Conservation (phyloP, 2,888 invertebrate genomes). For the Sinotaia quadrata region DNA sequence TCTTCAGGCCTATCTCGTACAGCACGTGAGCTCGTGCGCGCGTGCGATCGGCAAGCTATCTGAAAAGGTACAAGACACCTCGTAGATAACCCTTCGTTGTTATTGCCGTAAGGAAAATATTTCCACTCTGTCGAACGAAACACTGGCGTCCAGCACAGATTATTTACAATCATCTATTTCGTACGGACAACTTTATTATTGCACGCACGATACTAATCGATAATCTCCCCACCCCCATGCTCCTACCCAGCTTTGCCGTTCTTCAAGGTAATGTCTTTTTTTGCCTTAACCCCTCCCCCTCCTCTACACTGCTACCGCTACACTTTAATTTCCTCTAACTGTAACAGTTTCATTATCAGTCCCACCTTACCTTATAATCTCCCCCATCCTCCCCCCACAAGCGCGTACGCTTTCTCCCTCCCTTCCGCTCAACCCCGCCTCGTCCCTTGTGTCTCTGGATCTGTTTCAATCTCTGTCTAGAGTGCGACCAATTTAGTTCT, state of each 20-base stretch:
- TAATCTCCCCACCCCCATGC: not conserved
- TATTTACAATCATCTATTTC: conserved; percentile 25
- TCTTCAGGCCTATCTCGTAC: conserved; percentile 16
- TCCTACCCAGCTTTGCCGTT: not conserved
- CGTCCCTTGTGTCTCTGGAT: not conserved
- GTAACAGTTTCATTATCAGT: not conserved
- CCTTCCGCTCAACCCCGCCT: not conserved
- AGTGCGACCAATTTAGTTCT: too few species aligned
- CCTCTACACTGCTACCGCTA: too few species aligned
- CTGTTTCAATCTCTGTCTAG: too few species aligned
- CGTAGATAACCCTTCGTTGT: conserved; percentile 5
- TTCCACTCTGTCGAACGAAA: conserved; percentile 25
- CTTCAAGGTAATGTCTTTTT: too few species aligned
- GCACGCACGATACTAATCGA: not conserved
- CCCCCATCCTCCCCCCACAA: not conserved
- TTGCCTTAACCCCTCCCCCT: too few species aligned
- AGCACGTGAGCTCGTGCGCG: conserved; percentile 22
- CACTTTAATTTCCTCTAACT: too few species aligned
- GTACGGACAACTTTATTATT: not conserved
- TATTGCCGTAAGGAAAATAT: conserved; percentile 26
- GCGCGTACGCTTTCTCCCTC: not conserved
- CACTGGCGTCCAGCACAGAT: conserved; percentile 15
- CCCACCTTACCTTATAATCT: not conserved
- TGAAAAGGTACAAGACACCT: not conserved
- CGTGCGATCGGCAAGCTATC: not conserved